phyloP scores from a whole-genome alignment of 2,888 invertebrate genomes.

The Cabera pusaria region DNA sequence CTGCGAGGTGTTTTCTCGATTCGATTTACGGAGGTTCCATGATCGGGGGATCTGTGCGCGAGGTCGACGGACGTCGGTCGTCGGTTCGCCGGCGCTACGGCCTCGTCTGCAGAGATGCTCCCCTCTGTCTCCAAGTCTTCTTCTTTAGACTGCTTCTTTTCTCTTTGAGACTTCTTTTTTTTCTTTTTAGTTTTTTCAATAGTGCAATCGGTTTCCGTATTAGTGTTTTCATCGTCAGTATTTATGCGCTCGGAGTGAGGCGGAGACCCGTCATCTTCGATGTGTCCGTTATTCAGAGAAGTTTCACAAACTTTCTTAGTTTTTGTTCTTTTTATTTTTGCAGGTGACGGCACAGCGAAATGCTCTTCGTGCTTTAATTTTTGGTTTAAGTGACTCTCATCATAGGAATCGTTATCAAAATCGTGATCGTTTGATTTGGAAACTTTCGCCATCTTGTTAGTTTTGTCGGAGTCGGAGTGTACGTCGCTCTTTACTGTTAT shows the following conservation, averaged over 20 bases:
- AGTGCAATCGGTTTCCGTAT: constrained; percentile 21
- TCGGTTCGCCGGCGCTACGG: too few relatives aligned
- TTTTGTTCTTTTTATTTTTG: constrained; percentile 28
- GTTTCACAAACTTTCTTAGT: constrained; percentile 35
- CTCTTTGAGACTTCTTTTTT: constrained; percentile 39
- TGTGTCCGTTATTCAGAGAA: constrained; percentile 20
- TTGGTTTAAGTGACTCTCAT: constrained; percentile 47
- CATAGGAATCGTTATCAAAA: constrained; percentile 17
- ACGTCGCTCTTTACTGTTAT: too few relatives aligned
- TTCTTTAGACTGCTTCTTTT: constrained; percentile 19
- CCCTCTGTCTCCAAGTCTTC: constrained; percentile 27
- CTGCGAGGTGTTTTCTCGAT: too few relatives aligned
- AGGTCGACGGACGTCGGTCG: too few relatives aligned
- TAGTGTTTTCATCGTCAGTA: constrained; percentile 9
- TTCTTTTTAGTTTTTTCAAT: constrained; percentile 35
- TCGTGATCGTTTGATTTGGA: not conserved
- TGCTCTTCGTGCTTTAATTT: constrained; percentile 50
- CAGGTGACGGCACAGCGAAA: constrained; percentile 20
- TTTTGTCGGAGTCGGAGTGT: too few relatives aligned
- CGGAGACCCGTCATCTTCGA: too few relatives aligned
- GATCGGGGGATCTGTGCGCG: too few relatives aligned
- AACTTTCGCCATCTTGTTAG: too few relatives aligned
- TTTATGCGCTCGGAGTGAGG: too few relatives aligned
- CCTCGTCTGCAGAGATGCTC: constrained; percentile 35
- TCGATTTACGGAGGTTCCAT: too few relatives aligned